Evolutionary conservation across 2,113 vertebrate species (phyloP).

Genomic region (Myxocyprinus asiaticus): DNA sequence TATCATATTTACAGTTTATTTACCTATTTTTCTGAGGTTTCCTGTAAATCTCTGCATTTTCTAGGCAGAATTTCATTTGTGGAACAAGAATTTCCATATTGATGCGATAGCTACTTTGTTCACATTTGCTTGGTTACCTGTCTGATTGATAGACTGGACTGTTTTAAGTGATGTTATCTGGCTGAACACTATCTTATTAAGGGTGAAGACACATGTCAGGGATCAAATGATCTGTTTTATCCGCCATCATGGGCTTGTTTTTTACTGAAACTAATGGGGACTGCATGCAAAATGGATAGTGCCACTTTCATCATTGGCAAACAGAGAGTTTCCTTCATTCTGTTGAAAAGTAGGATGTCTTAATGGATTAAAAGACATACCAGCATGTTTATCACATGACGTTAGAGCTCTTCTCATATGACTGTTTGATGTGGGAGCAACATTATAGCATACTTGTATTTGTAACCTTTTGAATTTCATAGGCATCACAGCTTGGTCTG

Average conservation of each 20-base stretch:
- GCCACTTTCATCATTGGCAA: constrained; percentile 73
- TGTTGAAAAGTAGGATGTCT: constrained; percentile 10
- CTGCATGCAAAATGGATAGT: constrained; percentile 72
- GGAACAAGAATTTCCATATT: too few species aligned
- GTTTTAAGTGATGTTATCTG: neutral
- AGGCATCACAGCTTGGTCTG: too few species aligned
- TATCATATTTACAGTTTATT: too few species aligned
- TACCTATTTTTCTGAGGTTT: too few species aligned
- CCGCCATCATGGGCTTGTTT: constrained; percentile 65
- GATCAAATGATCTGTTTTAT: constrained; percentile 72
- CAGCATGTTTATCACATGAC: constrained; percentile 49
- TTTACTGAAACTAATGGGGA: constrained; percentile 72
- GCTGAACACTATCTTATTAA: neutral
- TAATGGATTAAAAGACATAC: constrained; percentile 49
- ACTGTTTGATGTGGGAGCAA: constrained; percentile 4
- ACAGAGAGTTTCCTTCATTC: constrained; percentile 69
- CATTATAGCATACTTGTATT: neutral
- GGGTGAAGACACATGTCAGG: constrained; percentile 48
- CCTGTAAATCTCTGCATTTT: too few species aligned
- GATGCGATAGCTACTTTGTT: too few species aligned
- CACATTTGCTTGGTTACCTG: too few species aligned
- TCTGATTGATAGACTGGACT: too few species aligned
- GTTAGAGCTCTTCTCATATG: constrained; percentile 21
- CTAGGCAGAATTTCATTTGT: too few species aligned
- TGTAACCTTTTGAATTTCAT: neutral